Conservation (phyloP, 2,888 invertebrate species). For the Chloroclystis v-ata region DNA sequence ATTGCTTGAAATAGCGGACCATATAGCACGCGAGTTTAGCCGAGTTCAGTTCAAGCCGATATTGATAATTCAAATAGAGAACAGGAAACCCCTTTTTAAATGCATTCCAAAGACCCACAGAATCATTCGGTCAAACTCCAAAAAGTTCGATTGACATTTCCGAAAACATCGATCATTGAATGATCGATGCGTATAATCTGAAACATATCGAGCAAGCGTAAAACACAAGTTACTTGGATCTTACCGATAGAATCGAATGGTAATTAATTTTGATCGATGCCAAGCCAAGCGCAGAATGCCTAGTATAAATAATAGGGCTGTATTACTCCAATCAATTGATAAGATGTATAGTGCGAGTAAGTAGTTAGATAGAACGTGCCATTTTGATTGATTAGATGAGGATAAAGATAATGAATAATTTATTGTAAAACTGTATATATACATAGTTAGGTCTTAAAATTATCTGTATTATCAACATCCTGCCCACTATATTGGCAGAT, state of each 20-base stretch:
- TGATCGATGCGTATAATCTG: conserved; percentile 49
- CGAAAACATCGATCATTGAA: conserved; percentile 8
- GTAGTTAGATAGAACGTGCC: conserved; percentile 4
- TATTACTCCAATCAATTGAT: conserved; percentile 6
- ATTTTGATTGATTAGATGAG: conserved; percentile 3
- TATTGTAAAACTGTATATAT: no score
- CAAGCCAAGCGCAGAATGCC: not conserved
- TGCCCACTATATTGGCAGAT: no score
- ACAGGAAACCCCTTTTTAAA: no score
- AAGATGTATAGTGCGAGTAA: no score
- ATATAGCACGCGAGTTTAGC: no score
- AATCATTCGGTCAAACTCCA: not conserved
- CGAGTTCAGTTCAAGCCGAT: no score
- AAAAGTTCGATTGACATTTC: not conserved
- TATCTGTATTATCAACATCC: no score
- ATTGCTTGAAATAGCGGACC: no score
- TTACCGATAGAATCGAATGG: conserved; percentile 43
- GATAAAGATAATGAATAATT: not conserved
- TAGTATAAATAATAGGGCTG: conserved; percentile 8
- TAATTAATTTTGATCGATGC: conserved; percentile 63
- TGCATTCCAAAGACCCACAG: no score
- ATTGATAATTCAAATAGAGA: no score
- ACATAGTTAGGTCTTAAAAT: no score
- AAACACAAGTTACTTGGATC: conserved; percentile 36
- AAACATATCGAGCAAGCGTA: conserved; percentile 34